These are phyloP conservation scores for Gopherus evgoodei DNA, from an alignment of 2,113 vertebrate genomes.

Conservation along the genomic window DNA sequence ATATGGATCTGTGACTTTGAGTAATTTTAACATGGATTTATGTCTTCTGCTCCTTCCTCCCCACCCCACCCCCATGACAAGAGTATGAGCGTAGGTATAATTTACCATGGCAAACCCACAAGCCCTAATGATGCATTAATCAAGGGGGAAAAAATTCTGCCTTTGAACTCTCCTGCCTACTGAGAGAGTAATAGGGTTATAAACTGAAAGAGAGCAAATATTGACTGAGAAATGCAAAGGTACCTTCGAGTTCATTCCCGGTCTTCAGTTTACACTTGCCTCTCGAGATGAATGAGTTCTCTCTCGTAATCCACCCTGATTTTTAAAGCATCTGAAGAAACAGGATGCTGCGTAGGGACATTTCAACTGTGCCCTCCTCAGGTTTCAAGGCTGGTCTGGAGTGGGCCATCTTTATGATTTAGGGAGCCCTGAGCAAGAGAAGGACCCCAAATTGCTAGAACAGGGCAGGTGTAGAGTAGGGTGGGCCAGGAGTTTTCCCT, in stretches of 20 bases:
- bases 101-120: constrained; percentile 47
- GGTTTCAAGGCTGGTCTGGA: neutral
- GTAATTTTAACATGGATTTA: constrained; percentile 31
- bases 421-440: neutral
- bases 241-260: constrained; percentile 55
- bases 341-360: neutral
- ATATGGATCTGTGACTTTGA: constrained; percentile 13
- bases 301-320: constrained; percentile 2
- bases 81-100: constrained; percentile 20
- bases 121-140: constrained; percentile 46
- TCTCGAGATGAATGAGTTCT: constrained; percentile 49
- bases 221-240: constrained; percentile 71
- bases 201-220: constrained; percentile 69
- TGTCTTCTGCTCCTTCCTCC: neutral
- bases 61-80: neutral
- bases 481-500: neutral
- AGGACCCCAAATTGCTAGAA: neutral
- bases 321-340: neutral
- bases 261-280: constrained; percentile 40
- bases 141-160: constrained; percentile 38
- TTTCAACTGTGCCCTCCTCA: neutral
- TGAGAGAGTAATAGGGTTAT: constrained; percentile 64
- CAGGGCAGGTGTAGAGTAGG: neutral
- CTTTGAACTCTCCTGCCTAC: constrained; percentile 57
- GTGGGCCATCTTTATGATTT: neutral